Conservation (phyloP, 2,113 vertebrate genomes). For the Microtus richardsoni region DNA sequence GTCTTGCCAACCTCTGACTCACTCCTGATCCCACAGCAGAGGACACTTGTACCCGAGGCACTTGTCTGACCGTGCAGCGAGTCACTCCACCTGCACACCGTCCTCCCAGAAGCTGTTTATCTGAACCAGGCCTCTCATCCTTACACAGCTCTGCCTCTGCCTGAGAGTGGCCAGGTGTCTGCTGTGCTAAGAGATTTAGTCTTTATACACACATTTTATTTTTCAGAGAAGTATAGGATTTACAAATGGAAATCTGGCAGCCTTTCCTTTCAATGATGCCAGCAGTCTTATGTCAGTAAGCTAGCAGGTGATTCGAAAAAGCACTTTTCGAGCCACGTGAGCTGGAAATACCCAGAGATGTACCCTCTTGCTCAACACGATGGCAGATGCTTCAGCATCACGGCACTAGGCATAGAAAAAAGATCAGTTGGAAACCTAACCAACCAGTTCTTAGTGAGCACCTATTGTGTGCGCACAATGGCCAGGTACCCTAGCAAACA, state of each 20-base stretch:
- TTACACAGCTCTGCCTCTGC: not conserved
- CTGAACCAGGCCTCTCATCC: too few species aligned
- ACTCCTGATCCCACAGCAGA: not conserved
- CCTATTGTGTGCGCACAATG: not conserved
- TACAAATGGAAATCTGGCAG: not conserved
- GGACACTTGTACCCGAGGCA: not conserved
- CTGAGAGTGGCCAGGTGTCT: not conserved
- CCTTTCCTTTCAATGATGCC: not conserved
- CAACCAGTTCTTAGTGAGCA: not conserved
- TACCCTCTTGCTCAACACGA: not conserved
- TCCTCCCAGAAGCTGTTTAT: fast-evolving
- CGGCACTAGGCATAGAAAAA: fast-evolving
- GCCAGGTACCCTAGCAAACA: too few species aligned
- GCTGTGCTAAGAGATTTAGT: not conserved
- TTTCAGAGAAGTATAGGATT: not conserved
- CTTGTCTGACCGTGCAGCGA: not conserved
- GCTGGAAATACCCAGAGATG: not conserved
- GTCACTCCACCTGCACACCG: fast-evolving
- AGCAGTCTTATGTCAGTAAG: not conserved
- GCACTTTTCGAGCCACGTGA: too few species aligned
- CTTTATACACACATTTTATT: not conserved
- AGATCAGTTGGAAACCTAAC: not conserved
- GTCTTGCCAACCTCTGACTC: not conserved
- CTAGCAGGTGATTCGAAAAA: not conserved
- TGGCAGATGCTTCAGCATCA: fast-evolving